Evolutionary conservation across 64 coral and sea anemone genomes (phyloP), one percentile per base, ranked within the genome.

Genomic region (Porites lutea): DNA sequence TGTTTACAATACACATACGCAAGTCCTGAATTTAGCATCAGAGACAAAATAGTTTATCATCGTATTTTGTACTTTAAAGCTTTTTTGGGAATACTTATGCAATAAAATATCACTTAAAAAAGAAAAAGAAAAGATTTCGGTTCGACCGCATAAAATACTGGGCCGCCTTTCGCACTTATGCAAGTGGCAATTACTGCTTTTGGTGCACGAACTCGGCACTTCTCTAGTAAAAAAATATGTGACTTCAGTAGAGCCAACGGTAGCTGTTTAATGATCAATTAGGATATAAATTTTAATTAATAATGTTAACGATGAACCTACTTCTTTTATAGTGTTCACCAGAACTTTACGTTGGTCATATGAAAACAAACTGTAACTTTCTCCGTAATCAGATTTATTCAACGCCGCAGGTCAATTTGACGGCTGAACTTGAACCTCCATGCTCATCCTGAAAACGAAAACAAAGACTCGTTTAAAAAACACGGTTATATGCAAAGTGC

Each of bases 1-100:
- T 11, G 53, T 11, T 55, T 11, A 55, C 11, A 7, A 7, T 55
- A 11, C 53, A 55, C 5, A 11, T 7, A 55, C 5, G 11, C 5
- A 55, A 55, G 53, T 11, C 53, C 53, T 55, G 5, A 37, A 37
- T 37, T 37, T 37, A 37, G 27, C 27, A 37, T 37, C 27, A 37
- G 0, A 37, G 27, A 37, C 27, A 37, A 37, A 37, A 37, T 37
- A 37, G 27, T 37, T 37, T 37, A 37, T 37, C 27, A 37, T 37
- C 1, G 27, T 37, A 37, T 37, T 37, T 37, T 37, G 27, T 37
- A 37, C 27, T 37, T 63, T 67, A 67, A 4, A 67, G 65, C 65
- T 67, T 67, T 67, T 67, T 67, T 67, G 65, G 65, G 65, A 67
- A 67, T 67, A 67, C 65, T 67, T 67, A 67, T 67, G 65, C 65